phyloP scores from a whole-genome alignment of 2,113 vertebrate species.

The Numida meleagris region DNA sequence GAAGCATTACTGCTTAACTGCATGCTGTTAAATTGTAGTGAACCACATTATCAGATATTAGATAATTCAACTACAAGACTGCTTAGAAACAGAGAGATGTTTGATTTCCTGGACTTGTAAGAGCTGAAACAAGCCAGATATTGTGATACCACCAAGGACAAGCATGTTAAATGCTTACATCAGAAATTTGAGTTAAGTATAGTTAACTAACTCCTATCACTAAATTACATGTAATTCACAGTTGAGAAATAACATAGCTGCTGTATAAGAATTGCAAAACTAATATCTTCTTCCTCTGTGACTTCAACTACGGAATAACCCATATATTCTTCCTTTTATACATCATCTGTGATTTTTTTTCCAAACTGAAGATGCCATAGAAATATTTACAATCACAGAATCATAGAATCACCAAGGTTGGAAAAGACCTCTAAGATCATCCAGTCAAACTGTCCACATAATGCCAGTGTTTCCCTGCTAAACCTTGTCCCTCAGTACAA shows the following conservation, averaged over 20 bases:
- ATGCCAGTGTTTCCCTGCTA: no score
- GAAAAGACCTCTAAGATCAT: no score
- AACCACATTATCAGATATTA: background rate
- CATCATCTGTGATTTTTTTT: background rate
- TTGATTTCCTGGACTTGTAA: background rate
- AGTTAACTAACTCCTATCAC: rapidly evolving
- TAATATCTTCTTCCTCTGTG: background rate
- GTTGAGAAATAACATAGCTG: background rate
- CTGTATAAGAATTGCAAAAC: background rate
- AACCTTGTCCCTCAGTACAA: no score
- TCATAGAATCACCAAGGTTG: no score
- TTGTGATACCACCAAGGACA: background rate
- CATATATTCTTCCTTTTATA: background rate
- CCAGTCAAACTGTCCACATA: no score
- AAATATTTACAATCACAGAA: background rate
- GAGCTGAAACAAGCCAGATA: background rate
- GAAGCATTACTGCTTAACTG: background rate
- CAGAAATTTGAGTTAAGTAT: background rate
- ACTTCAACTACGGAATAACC: background rate
- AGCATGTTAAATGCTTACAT: background rate
- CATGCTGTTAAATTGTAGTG: background rate
- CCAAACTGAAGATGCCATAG: background rate
- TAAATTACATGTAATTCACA: background rate
- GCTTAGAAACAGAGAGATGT: background rate
- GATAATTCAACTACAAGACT: background rate